phyloP scores from a whole-genome alignment of 2,113 vertebrate genomes.

The Mobula hypostoma region DNA sequence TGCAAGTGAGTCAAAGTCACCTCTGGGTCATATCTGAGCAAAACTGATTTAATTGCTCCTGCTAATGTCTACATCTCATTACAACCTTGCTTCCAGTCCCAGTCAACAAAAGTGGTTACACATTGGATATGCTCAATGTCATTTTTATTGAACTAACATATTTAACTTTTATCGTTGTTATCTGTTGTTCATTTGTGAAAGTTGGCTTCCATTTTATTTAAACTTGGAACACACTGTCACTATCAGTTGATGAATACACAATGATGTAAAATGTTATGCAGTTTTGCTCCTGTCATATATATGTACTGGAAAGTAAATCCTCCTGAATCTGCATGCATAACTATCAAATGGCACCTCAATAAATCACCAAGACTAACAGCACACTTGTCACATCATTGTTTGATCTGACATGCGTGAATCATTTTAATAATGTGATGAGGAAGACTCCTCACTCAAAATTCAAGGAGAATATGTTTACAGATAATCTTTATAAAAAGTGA shows the following conservation, averaged over 20 bases:
- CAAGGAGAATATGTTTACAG: background rate
- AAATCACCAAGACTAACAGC: background rate
- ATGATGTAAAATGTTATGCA: background rate
- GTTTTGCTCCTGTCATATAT: background rate
- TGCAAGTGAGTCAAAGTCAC: background rate
- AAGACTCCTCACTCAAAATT: background rate
- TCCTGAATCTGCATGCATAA: background rate
- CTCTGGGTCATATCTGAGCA: conserved; percentile 15
- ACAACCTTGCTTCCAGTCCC: conserved; percentile 5
- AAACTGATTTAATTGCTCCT: conserved; percentile 31
- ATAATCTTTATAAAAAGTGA: background rate
- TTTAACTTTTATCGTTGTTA: background rate
- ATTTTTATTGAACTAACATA: background rate
- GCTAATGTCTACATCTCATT: background rate
- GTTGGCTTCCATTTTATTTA: conserved; percentile 1
- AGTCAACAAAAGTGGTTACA: conserved; percentile 1
- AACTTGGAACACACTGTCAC: background rate
- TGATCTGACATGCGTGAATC: background rate
- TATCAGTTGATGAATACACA: background rate
- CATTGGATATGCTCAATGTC: conserved; percentile 10
- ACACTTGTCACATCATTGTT: background rate
- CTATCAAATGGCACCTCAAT: background rate
- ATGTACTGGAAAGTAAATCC: background rate
- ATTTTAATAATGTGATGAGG: background rate
- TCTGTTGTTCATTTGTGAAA: background rate